Conservation (phyloP, 2,113 vertebrate species). For the Hippocampus comes region DNA sequence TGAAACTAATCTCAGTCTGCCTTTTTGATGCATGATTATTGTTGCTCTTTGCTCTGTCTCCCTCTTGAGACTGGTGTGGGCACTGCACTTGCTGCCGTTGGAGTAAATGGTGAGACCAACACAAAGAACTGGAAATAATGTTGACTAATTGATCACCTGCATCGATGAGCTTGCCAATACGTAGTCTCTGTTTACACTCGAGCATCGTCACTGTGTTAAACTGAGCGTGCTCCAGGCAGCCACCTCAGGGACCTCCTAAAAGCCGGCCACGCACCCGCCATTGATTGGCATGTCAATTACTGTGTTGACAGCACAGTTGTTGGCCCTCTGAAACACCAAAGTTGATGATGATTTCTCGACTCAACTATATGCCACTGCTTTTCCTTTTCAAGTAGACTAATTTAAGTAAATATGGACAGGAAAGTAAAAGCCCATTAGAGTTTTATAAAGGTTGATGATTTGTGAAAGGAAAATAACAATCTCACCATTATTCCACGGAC, state of each 20-base stretch:
- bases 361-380: conserved; percentile 13
- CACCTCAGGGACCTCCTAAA: conserved; percentile 71
- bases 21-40: conserved; percentile 3
- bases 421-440: background rate
- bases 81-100: conserved; percentile 45
- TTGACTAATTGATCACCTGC: conserved; percentile 68
- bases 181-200: conserved; percentile 73
- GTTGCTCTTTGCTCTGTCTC: conserved; percentile 66
- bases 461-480: background rate
- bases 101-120: conserved; percentile 48
- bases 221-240: conserved; percentile 66
- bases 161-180: conserved; percentile 74
- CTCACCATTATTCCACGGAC: too few relatives aligned
- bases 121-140: conserved; percentile 54
- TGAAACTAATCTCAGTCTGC: background rate
- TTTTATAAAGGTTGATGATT: conserved; percentile 1
- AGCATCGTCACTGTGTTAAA: conserved; percentile 69
- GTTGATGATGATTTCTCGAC: conserved; percentile 41
- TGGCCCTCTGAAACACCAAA: conserved; percentile 65
- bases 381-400: conserved; percentile 13
- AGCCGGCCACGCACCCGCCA: conserved; percentile 62
- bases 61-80: conserved; percentile 66
- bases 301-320: conserved; percentile 68
- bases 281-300: conserved; percentile 76
- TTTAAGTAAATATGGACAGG: conserved; percentile 8